phyloP scores from a whole-genome alignment of 2,113 vertebrate species.

The Neoarius graeffei region DNA sequence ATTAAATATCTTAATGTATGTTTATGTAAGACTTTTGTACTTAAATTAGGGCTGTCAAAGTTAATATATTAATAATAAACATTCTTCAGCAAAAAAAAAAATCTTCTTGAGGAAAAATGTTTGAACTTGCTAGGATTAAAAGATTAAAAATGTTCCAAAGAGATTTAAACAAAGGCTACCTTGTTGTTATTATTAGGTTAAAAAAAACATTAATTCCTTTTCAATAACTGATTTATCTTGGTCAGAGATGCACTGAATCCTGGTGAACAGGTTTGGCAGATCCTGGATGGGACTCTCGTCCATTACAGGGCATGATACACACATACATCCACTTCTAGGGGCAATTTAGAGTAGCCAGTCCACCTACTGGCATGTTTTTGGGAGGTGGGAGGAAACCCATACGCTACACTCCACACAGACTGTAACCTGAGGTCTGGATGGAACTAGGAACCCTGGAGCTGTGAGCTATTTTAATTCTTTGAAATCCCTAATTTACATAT shows the following conservation, averaged over 20 bases:
- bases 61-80: background rate
- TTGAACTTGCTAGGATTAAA: background rate
- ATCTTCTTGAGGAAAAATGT: background rate
- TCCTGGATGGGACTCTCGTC: background rate
- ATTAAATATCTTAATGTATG: background rate
- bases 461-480: background rate
- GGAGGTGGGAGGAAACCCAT: background rate
- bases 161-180: background rate
- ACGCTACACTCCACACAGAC: background rate
- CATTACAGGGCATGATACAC: background rate
- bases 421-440: background rate
- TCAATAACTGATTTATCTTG: background rate
- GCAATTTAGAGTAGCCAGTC: background rate
- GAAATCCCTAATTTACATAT: background rate
- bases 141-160: background rate
- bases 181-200: background rate
- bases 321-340: background rate
- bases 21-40: background rate
- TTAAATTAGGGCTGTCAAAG: background rate
- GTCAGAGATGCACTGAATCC: background rate
- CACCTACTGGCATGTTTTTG: background rate
- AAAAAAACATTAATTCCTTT: background rate
- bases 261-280: background rate
- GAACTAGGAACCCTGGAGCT: background rate
- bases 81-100: background rate